Conservation (phyloP, 2,888 invertebrate genomes). For the Dugesia japonica region DNA sequence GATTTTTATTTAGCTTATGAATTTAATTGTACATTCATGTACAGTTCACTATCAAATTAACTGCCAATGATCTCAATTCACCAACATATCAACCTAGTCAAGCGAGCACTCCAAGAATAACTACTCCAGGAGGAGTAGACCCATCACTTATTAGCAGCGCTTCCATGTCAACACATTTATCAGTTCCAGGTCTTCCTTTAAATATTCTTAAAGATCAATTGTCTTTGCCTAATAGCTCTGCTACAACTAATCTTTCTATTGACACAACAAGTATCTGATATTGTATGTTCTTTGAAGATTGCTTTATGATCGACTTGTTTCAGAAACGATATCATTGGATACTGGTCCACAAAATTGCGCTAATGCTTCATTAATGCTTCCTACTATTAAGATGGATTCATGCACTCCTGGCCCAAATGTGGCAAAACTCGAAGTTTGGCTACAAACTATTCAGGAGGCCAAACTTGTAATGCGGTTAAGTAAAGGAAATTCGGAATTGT, state of each 20-base stretch:
- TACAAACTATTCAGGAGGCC: background rate
- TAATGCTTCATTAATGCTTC: background rate
- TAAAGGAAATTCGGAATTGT: background rate
- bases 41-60: background rate
- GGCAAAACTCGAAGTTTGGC: background rate
- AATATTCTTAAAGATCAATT: background rate
- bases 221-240: background rate
- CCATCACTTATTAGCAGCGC: background rate
- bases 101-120: background rate
- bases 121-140: background rate
- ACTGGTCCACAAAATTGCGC: background rate
- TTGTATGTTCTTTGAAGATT: no score
- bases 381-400: background rate
- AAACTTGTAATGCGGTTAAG: conserved; percentile 4
- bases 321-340: background rate
- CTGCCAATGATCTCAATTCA: conserved; percentile 6
- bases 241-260: background rate
- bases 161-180: conserved; percentile 4
- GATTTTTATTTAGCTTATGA: no score
- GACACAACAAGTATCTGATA: background rate
- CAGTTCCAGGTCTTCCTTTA: background rate
- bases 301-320: no score
- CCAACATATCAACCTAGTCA: conserved; percentile 1
- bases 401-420: background rate
- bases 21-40: background rate